Evolutionary conservation across 2,888 invertebrate species (phyloP).

Genomic region (Stomorhina lunata): DNA sequence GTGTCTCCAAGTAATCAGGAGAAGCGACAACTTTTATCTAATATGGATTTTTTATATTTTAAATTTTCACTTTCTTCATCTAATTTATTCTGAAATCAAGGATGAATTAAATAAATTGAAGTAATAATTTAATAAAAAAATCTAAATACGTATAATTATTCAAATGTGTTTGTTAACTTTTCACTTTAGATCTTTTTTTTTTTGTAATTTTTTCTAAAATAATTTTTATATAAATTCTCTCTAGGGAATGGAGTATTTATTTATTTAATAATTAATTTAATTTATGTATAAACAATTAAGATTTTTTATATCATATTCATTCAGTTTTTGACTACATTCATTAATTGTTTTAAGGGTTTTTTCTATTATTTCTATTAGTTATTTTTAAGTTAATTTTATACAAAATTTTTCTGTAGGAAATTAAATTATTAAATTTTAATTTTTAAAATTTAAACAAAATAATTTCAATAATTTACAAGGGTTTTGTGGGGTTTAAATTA

Average conservation of each 20-base stretch:
- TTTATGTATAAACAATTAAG: conserved; percentile 49
- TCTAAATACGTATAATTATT: background rate
- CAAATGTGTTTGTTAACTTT: conserved; percentile 55
- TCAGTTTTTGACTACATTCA: conserved; percentile 5
- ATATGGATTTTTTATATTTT: too few species aligned
- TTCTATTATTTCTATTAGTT: background rate
- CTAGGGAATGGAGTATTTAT: conserved; percentile 51
- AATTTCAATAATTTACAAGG: too few species aligned
- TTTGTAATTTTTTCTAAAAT: conserved; percentile 40
- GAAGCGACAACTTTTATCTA: too few species aligned
- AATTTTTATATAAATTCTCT: conserved; percentile 43
- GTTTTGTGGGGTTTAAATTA: too few species aligned
- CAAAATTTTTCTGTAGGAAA: conserved; percentile 2
- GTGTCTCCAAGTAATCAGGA: too few species aligned
- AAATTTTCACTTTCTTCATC: too few species aligned
- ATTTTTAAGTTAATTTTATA: conserved; percentile 13
- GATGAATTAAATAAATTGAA: background rate
- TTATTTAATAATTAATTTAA: conserved; percentile 8
- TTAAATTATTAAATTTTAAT: conserved; percentile 7
- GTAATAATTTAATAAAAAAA: background rate
- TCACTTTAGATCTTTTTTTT: conserved; percentile 44
- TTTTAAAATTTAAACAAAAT: too few species aligned
- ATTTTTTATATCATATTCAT: too few species aligned
- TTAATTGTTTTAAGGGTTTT: background rate
- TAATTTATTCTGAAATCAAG: too few species aligned